Percentiles rank a stretch among this genome's conserved stretches.
Evolutionary conservation across 2,888 invertebrate species (phyloP).

Genomic region (Agrypnus murinus): DNA sequence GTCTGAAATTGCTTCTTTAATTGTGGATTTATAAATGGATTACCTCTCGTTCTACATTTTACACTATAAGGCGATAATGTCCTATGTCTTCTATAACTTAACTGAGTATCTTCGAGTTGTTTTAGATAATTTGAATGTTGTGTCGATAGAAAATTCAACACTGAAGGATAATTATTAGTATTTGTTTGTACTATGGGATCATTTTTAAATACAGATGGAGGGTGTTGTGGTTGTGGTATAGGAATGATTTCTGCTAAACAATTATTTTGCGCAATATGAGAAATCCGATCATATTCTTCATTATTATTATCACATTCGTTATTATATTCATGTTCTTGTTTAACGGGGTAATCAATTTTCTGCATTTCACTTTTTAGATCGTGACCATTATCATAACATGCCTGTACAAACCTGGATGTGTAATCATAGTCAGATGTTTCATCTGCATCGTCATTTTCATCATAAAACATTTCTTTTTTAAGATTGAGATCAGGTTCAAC

Average conservation of each 20-base stretch:
- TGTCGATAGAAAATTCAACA: not conserved
- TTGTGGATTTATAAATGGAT: slow-evolving; percentile 69
- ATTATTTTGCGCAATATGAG: slow-evolving; percentile 21
- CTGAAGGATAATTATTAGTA: not conserved
- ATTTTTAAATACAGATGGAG: not conserved
- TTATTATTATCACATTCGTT: not conserved
- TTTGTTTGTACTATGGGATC: not conserved
- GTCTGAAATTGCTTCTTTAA: slow-evolving; percentile 68
- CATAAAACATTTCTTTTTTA: slow-evolving; percentile 58
- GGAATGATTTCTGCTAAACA: slow-evolving; percentile 30
- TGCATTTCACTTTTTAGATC: not conserved
- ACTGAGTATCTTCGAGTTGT: slow-evolving; percentile 20
- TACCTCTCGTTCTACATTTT: slow-evolving; percentile 66
- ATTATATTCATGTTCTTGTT: slow-evolving; percentile 6
- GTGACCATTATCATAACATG: slow-evolving; percentile 54
- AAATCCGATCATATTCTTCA: not conserved
- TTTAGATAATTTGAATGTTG: slow-evolving; percentile 3
- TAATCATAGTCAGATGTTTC: slow-evolving; percentile 41
- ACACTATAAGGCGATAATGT: slow-evolving; percentile 61
- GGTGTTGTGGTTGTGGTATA: not conserved
- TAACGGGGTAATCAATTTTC: not conserved
- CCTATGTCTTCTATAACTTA: slow-evolving; percentile 47
- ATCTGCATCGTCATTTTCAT: slow-evolving; percentile 43
- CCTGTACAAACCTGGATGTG: slow-evolving; percentile 55
- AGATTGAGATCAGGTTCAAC: slow-evolving; percentile 66